Evolutionary conservation across 2,888 invertebrate genomes (phyloP), one percentile per base, ranked within the genome.

Genomic region (Pseudococcus viburni): DNA sequence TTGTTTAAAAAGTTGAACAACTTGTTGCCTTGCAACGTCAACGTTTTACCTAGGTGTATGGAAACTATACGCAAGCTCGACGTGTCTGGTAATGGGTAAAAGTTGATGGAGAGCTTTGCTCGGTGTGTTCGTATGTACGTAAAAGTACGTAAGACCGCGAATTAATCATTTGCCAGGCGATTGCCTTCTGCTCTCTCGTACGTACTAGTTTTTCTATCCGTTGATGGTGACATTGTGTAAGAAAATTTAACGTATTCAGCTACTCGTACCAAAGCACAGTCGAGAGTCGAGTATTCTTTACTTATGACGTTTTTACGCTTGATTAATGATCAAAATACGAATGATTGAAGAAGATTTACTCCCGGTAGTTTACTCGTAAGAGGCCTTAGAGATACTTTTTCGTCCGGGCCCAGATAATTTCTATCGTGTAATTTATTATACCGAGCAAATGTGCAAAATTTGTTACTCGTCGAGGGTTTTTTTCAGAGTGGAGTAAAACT

Each of bases 151-250:
- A 46, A 46, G 46, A 42, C 80, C 19, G 8, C 80, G 80, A 83
- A 83, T 83, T 83, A 83, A 83, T 83, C 80, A 83, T 83, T 83
- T 19, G 42, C 19, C 15, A 17, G 80, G 39, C 33, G 26, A 80
- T 42, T 59, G 22, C 64, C n/a, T n/a, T 55, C 5, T n/a, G 55
- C 48, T 55, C 55, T 55, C 55, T 55, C 55, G 55, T n/a, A 15
- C 15, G 9, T 77, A n/a, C 17, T 0, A 46, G 19, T 83, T 83
- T 83, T 83, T 83, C 19, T 17, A 80, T 46, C 17, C 46, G 46
- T 19, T 83, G 80, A 46, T 83, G 80, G 80, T 83, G 80, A 83
- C 80, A 46, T 83, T 19, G 80, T 83, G 80, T 83, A 73, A 73
- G 80, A 46, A 83, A 83, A 83, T 46, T 77, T 77, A 42, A 51